Base-by-base conservation (phyloP, 2,888 invertebrate genomes). In the Drosophila falleni region DNA sequence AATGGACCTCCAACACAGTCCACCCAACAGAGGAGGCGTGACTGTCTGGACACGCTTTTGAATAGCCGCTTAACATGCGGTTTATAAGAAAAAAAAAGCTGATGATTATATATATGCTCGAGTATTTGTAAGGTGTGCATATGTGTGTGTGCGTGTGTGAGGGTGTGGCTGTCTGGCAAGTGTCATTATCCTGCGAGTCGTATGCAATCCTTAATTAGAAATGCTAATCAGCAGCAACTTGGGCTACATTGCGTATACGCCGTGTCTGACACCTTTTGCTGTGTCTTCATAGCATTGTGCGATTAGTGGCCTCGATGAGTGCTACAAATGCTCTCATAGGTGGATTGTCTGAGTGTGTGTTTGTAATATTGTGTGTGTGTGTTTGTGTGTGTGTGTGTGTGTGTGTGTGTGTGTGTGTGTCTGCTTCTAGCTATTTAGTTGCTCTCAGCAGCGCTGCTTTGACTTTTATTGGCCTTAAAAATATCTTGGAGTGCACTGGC, bases 401-500 rank as follows among this genome's bases (percentile, higher is more conserved):
- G 37, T 46, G 50, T 59, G 50, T 19, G 42, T 53, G n/a, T 6
- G n/a, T 39, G 31, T 74, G 53, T 54, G 54, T 56, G 51, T 67
- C 54, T 60, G 71, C 61, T 76, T 76, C 68, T 73, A 72, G 61
- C 77, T 76, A 78, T 80, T 80, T 76, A 62, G 76, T 58, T 69
- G 13, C 42, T 13, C 62, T 56, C 55, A 41, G 44, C 65, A 53
- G 73, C 73, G 78, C 80, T 82, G 72, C 76, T 67, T 75, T 49
- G 80, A 66, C 84, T 83, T 83, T 87, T 88, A 87, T 89, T 86
- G 89, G 84, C 81, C 85, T 89, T 86, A 86, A 80, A 83, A 86
- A 72, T 71, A 60, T 62, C 67, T 56, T 67, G 63, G 54, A 87
- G 82, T 84, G 85, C 82, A 76, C 37, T 78, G 79, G 70, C 67